These are phyloP conservation scores for Meloidogyne floridensis DNA, from an alignment of 1,140 invertebrate genomes.

Conservation along the genomic window DNA sequence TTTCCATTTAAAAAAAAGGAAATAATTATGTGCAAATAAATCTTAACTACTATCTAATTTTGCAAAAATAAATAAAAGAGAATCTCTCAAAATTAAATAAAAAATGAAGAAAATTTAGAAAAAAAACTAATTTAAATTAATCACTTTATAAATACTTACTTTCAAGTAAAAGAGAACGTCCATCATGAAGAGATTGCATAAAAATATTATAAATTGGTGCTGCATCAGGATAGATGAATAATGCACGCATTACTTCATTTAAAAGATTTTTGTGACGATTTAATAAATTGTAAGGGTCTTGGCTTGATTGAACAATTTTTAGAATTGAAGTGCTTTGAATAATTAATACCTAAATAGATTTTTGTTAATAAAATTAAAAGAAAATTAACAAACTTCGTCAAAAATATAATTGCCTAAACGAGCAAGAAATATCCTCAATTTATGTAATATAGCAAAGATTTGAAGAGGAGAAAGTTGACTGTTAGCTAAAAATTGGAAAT, in stretches of 20 bases:
- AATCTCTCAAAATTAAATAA: background rate
- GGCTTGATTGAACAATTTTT: background rate
- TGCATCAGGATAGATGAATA: background rate
- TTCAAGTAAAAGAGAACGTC: background rate
- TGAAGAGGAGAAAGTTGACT: background rate
- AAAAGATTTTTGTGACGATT: constrained; percentile 3
- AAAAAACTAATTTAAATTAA: background rate
- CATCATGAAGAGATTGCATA: background rate
- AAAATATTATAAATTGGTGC: background rate
- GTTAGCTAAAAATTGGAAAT: background rate
- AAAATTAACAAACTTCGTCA: constrained; percentile 21
- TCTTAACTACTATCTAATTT: background rate
- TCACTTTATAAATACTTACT: background rate
- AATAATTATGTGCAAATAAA: background rate
- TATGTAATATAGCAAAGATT: background rate
- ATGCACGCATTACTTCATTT: background rate
- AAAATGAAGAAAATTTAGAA: background rate
- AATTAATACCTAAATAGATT: constrained; percentile 10
- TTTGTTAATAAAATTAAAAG: background rate
- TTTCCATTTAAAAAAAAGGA: background rate
- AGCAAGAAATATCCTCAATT: constrained; percentile 7
- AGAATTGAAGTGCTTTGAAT: constrained; percentile 21
- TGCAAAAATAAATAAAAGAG: background rate
- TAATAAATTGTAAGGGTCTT: constrained; percentile 16
- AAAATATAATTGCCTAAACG: constrained; percentile 21